Evolutionary conservation across 1,140 invertebrate species (phyloP), one percentile per base, ranked within the genome.

Genomic region (Ceratina australensis): DNA sequence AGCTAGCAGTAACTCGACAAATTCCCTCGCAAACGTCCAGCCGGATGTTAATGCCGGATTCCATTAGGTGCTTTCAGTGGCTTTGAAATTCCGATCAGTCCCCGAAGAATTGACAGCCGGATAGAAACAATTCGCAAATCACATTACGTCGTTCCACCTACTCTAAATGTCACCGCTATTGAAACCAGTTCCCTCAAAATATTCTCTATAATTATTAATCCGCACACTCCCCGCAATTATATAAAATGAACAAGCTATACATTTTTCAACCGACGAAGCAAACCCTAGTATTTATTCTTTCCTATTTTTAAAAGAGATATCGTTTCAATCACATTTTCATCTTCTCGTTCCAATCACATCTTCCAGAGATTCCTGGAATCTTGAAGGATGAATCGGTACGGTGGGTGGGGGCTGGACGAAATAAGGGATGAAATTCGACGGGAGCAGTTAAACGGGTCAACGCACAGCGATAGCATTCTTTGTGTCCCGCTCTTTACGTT

Each of bases 381-480:
- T n/a, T 15, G 16, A 16, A 66, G 15, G 47, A 49, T 13, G 20
- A 3, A 26, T 3, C 5, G 13, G 15, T n/a, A 3, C 16, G 16
- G n/a, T 1, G 7, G 22, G 3, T 0, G 8, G 47, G 24, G 33
- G n/a, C 2, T 10, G 52, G 16, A 56, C 24, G 26, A 68, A 68
- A 56, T 20, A 68, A 56, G n/a, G 50, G 52, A 33, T 33, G 28
- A 54, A 56, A 68, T 56, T 68, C 66, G 66, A 68, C 66, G 28
- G 24, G 66, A 22, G 50, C 26, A 33, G 26, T 68, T 68, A 56
- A 68, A 68, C 66, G 52, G 66, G 66, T 68, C 52, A 68, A 33
- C 16, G 52, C 52, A 22, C 67, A 69, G 20, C 67, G 28, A 69
- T 57, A 22, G 67, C 28, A 13, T 57, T 69, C 67, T 47, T 28